A percentile compares a stretch with the other conserved stretches of the same genome.
phyloP scores from a whole-genome alignment of 1,140 invertebrate species.

The Dendrolimus kikuchii region DNA sequence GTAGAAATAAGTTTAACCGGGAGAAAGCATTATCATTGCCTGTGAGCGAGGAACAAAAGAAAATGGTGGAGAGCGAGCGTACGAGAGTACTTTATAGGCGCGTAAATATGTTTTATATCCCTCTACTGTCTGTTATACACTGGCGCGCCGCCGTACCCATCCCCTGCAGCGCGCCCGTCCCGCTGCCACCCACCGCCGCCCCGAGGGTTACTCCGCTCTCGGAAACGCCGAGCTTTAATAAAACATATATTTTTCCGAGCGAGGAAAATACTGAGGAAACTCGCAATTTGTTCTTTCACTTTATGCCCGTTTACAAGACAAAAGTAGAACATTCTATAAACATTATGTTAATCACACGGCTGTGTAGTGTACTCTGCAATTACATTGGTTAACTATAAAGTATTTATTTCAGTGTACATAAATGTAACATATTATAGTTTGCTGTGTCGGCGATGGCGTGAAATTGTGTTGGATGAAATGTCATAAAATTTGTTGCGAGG shows the following conservation, averaged over 20 bases:
- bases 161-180: conserved; percentile 15
- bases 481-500: too few relatives aligned
- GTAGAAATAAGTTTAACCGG: conserved; percentile 69
- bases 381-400: conserved; percentile 21
- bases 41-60: conserved; percentile 67
- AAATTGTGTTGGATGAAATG: background rate
- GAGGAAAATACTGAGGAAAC: conserved; percentile 71
- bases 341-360: conserved; percentile 69
- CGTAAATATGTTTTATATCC: conserved; percentile 72
- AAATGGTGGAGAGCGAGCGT: conserved; percentile 68
- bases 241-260: conserved; percentile 72
- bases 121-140: conserved; percentile 70
- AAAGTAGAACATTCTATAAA: conserved; percentile 70
- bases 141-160: conserved; percentile 49
- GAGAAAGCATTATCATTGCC: conserved; percentile 70
- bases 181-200: conserved; percentile 32
- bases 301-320: conserved; percentile 72
- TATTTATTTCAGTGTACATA: background rate
- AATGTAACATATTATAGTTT: conserved; percentile 7
- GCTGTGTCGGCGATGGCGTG: background rate
- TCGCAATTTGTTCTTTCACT: conserved; percentile 72
- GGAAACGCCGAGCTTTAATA: conserved; percentile 72
- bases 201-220: conserved; percentile 63
- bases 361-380: conserved; percentile 56
- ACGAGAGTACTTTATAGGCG: conserved; percentile 71